These are phyloP conservation scores for Ochropleura leucogaster DNA, from an alignment of 2,888 invertebrate genomes.

Conservation along the genomic window DNA sequence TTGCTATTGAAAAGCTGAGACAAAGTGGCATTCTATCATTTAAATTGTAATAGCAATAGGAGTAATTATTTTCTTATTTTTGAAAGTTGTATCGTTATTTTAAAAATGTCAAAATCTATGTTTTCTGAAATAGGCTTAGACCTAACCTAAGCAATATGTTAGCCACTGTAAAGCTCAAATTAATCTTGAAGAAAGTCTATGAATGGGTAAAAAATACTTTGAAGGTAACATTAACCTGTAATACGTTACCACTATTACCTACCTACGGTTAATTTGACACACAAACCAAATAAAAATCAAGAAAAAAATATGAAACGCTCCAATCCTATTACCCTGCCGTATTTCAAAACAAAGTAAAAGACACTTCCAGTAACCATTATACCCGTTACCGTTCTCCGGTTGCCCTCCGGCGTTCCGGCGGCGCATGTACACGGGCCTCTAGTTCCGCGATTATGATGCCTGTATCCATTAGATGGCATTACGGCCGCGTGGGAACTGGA, in stretches of 20 bases:
- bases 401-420: conserved; percentile 23
- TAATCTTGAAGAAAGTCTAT: not conserved
- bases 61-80: too few relatives aligned
- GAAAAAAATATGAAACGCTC: not conserved
- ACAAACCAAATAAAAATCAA: not conserved
- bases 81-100: too few relatives aligned
- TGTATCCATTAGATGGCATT: conserved; percentile 69
- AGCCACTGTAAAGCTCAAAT: not conserved
- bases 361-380: not conserved
- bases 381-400: not conserved
- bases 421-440: conserved; percentile 35
- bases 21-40: not conserved
- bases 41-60: too few relatives aligned
- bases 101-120: too few relatives aligned
- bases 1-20: not conserved
- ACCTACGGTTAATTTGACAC: not conserved
- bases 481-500: conserved; percentile 81
- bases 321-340: not conserved
- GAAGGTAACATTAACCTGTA: not conserved
- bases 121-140: too few relatives aligned
- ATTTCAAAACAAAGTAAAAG: not conserved
- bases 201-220: not conserved
- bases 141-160: too few relatives aligned
- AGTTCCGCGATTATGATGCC: conserved; percentile 70
- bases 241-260: not conserved